Conservation (phyloP, 2,113 vertebrate genomes). For the Takifugu flavidus region DNA sequence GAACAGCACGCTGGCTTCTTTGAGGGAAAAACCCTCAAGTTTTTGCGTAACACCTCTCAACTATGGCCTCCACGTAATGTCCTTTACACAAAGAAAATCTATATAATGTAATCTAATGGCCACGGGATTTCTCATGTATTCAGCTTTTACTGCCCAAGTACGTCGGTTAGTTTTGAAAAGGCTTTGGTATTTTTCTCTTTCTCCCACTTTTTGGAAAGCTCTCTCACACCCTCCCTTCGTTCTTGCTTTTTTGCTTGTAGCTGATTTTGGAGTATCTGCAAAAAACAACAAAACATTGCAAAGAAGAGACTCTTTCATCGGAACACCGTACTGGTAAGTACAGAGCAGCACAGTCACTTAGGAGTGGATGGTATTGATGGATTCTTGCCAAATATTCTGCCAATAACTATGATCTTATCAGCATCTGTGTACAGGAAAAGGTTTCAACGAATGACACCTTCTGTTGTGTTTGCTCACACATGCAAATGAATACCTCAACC, state of each 20-base stretch:
- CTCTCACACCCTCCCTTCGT: background rate
- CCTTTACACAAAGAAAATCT: background rate
- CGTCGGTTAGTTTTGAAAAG: background rate
- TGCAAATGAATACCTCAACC: too few relatives aligned
- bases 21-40: constrained; percentile 2
- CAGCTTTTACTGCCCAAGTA: background rate
- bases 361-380: background rate
- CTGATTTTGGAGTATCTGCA: constrained; percentile 97
- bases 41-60: constrained; percentile 27
- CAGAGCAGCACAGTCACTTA: background rate
- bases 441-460: background rate
- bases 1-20: constrained; percentile 27
- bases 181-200: background rate
- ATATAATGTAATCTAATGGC: too few relatives aligned
- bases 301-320: constrained; percentile 93
- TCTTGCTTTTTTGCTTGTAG: constrained; percentile 63
- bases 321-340: constrained; percentile 95
- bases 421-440: background rate
- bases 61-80: constrained; percentile 2
- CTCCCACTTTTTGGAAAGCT: background rate
- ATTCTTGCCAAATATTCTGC: too few relatives aligned
- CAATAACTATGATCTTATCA: background rate
- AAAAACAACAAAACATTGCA: constrained; percentile 94
- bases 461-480: background rate
- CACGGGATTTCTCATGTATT: background rate